Conservation (phyloP, 2,797 vertebrate species). For the Craterocephalus amniculus region DNA sequence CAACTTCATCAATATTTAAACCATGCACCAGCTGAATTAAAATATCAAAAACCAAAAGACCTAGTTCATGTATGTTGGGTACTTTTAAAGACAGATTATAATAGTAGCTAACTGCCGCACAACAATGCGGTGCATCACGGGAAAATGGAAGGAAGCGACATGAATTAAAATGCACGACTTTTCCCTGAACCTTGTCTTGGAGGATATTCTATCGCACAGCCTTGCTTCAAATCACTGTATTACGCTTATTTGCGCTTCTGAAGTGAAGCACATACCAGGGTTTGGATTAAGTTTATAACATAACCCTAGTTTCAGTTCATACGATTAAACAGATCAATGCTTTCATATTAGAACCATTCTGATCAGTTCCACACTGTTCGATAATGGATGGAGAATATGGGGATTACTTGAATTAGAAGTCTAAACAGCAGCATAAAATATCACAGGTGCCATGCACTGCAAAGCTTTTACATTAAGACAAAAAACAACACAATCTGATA, state of each 20-base stretch:
- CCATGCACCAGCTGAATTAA: rapidly evolving
- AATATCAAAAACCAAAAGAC: rapidly evolving
- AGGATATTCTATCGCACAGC: constrained; percentile 4
- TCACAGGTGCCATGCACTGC: neutral
- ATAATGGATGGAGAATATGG: neutral
- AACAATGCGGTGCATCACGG: constrained; percentile 65
- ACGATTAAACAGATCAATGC: neutral
- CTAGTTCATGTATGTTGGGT: neutral
- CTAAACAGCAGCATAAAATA: neutral
- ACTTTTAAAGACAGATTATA: neutral
- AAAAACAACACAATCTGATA: neutral
- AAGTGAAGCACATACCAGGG: neutral
- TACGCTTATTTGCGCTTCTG: neutral
- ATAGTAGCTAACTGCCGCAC: neutral
- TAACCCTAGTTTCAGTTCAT: no score
- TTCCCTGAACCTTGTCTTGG: constrained; percentile 7
- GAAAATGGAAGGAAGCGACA: constrained; percentile 7
- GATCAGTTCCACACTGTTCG: neutral
- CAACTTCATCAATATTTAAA: neutral
- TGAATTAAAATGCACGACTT: rapidly evolving
- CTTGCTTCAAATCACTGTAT: neutral
- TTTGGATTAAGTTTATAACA: neutral
- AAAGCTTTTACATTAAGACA: neutral
- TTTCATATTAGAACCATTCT: neutral
- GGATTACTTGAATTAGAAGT: neutral